Evolutionary conservation across 2,888 invertebrate genomes (phyloP).

Genomic region (Nemurella pictetii): DNA sequence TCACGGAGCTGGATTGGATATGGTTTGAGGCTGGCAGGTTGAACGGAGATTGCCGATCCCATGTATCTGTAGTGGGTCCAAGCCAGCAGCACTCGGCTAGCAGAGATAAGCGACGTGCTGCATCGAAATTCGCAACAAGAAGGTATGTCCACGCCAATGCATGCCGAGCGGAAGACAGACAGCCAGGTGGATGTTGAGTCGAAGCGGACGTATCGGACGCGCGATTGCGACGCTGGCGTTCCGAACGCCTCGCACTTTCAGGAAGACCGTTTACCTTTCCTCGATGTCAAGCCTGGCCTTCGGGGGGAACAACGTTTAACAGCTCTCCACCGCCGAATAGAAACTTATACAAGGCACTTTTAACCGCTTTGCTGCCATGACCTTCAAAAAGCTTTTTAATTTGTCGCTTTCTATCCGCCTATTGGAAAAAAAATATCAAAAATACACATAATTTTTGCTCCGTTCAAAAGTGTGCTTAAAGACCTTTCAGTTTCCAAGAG

Average conservation of each 20-base stretch:
- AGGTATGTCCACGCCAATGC: background rate
- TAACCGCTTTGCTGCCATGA: too few relatives aligned
- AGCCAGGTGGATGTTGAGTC: too few relatives aligned
- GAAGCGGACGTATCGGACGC: too few relatives aligned
- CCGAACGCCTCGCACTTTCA: background rate
- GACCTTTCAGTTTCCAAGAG: background rate
- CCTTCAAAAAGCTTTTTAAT: too few relatives aligned
- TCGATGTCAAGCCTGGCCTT: background rate
- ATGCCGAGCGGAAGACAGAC: background rate
- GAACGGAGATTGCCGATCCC: background rate
- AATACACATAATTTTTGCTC: background rate
- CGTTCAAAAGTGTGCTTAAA: background rate
- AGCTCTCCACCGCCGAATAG: background rate
- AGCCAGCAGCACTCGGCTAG: background rate
- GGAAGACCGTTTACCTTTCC: background rate
- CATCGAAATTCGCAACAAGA: background rate
- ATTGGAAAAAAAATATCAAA: too few relatives aligned
- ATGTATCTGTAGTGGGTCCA: background rate
- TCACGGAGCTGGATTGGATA: background rate
- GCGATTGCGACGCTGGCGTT: too few relatives aligned
- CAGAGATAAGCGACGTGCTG: background rate
- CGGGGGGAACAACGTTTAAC: background rate
- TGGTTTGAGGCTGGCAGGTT: background rate
- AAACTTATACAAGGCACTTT: too few relatives aligned
- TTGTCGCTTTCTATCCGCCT: too few relatives aligned